Evolutionary conservation across 2,888 invertebrate genomes (phyloP).

Genomic region (Xiphydria camelus): DNA sequence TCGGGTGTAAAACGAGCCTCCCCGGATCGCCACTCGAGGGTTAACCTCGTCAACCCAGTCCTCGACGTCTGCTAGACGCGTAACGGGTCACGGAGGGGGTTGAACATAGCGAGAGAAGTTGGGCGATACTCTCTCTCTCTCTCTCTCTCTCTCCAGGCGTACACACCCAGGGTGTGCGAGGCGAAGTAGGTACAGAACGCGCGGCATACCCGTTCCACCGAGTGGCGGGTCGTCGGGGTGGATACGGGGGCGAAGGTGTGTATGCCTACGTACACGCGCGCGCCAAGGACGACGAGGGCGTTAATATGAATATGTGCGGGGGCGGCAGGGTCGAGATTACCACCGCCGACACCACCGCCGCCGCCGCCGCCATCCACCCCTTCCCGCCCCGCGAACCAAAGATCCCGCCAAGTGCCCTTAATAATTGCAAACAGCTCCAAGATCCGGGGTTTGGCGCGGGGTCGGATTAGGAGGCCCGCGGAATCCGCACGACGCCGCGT

Average conservation of each 20-base stretch:
- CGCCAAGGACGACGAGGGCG: slow-evolving; percentile 18
- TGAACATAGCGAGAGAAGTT: slow-evolving; percentile 1
- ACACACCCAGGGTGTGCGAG: too few species aligned
- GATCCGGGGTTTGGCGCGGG: slow-evolving; percentile 20
- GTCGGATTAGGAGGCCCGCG: slow-evolving; percentile 24
- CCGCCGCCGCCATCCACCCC: slow-evolving; percentile 10
- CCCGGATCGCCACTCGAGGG: slow-evolving; percentile 1
- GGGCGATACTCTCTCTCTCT: too few species aligned
- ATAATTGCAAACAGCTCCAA: slow-evolving; percentile 35
- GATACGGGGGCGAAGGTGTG: slow-evolving; percentile 1
- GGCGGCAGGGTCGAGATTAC: slow-evolving; percentile 23
- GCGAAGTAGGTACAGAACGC: too few species aligned
- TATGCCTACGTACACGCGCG: too few species aligned
- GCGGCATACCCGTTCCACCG: too few species aligned
- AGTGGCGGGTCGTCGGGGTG: too few species aligned
- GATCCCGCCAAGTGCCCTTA: slow-evolving; percentile 34
- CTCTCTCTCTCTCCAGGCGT: too few species aligned
- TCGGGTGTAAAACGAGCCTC: slow-evolving; percentile 1
- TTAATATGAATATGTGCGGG: slow-evolving; percentile 24
- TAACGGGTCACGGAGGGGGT: background rate
- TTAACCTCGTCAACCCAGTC: slow-evolving; percentile 5
- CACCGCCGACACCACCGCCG: slow-evolving; percentile 6
- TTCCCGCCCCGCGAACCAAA: slow-evolving; percentile 22
- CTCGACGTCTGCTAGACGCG: background rate
- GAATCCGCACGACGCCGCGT: slow-evolving; percentile 6